phyloP scores from a whole-genome alignment of 2,888 invertebrate species.

The Oscheius sp. region DNA sequence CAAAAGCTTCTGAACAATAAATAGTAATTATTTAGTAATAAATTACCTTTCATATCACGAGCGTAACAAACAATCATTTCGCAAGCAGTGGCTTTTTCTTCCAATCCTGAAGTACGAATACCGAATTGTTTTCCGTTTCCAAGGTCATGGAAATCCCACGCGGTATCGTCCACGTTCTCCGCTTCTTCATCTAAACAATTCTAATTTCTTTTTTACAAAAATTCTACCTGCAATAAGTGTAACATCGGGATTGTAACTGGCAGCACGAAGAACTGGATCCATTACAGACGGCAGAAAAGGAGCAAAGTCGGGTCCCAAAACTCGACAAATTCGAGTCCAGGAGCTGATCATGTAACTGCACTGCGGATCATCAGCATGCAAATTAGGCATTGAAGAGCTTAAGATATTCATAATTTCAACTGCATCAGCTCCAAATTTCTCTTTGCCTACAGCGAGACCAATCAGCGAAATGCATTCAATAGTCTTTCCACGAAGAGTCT shows the following conservation, averaged over 20 bases:
- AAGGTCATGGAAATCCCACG: constrained; percentile 82
- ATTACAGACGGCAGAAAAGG: constrained; percentile 93
- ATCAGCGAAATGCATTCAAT: constrained; percentile 98
- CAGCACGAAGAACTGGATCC: constrained; percentile 90
- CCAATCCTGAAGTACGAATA: constrained; percentile 88
- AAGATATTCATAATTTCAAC: constrained; percentile 78
- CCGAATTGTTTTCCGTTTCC: constrained; percentile 91
- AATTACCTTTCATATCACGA: constrained; percentile 86
- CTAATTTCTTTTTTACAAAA: no score
- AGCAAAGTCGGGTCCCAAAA: constrained; percentile 72
- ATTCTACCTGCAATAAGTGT: constrained; percentile 87
- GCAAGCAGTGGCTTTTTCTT: constrained; percentile 94
- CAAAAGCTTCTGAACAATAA: constrained; percentile 74
- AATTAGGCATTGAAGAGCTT: constrained; percentile 29
- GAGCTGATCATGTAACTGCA: constrained; percentile 97
- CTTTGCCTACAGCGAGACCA: constrained; percentile 78
- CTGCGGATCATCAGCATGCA: constrained; percentile 64
- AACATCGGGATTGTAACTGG: constrained; percentile 90
- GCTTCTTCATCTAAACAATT: constrained; percentile 17
- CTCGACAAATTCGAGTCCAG: constrained; percentile 98
- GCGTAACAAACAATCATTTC: constrained; percentile 96
- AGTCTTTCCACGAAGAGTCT: constrained; percentile 92
- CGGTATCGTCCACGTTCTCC: constrained; percentile 8
- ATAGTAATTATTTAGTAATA: not conserved
- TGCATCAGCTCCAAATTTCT: constrained; percentile 85